Evolutionary conservation across 2,797 vertebrate genomes (phyloP), one percentile per base, ranked within the genome.

Genomic region (Pangasius sanitwongsei): DNA sequence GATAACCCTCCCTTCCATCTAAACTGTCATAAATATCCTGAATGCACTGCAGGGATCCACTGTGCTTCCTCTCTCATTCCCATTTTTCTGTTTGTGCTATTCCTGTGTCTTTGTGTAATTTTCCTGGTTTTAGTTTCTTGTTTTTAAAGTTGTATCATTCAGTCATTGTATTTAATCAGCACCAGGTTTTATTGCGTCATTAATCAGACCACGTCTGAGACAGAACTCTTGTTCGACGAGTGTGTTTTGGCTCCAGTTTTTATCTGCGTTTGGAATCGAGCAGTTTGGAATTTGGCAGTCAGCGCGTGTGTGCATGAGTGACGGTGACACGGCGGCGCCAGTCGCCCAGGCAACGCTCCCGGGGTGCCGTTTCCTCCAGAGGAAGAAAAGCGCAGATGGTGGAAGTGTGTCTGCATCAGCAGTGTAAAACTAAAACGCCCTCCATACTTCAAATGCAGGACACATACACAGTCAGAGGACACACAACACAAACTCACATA

Each of bases 321-420:
- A 69, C 74, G 31, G 59, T 67, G 59, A 67, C 44, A 85, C 20
- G 50, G 86, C 44, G 74, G 59, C 28, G 86, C 34, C 41, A 1
- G 74, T 87, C 86, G 44, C 86, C 74, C 72, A 78, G 86, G 86
- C 86, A 87, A 80, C 74, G 41, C 59, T 80, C 86, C 59, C 41
- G 44, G 74, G 74, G 74, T 72, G 59, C 59, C n/a, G 86, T 53
- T 87, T 87, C 86, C 86, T 87, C 86, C 59, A 80, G 75, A 87
- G 86, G 59, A 87, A 78, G 74, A 87, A 87, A 70, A 67, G 86
- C 74, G n/a, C 86, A 78, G 86, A 87, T 87, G 86, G 72, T 91
- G 85, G 41, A 63, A 83, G 31, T 59, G 69, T 72, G 87, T 89
- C 25, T 82, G 34, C 28, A 57, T 84, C 55, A 55, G 83, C 65